Percentiles rank a stretch among this genome's conserved stretches.
These are phyloP conservation scores for Oppia nitens DNA, from an alignment of 1,140 invertebrate species.

Conservation along the genomic window DNA sequence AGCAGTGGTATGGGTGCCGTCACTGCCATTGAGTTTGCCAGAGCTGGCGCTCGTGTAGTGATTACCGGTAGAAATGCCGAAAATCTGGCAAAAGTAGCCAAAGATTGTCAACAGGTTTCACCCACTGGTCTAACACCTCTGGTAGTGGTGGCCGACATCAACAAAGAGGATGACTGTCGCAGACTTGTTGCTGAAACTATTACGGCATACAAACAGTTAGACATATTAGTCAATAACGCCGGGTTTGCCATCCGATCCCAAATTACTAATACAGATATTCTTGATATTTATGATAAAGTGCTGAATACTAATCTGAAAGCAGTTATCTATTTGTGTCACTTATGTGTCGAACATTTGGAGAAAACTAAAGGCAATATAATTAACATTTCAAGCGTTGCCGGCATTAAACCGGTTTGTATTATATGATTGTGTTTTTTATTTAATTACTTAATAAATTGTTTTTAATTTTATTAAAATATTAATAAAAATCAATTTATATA, in stretches of 20 bases:
- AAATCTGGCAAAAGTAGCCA: constrained; percentile 42
- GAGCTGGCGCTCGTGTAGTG: constrained; percentile 45
- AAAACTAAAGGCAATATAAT: constrained; percentile 58
- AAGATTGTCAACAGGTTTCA: constrained; percentile 36
- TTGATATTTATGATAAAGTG: constrained; percentile 56
- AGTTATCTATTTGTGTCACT: constrained; percentile 59
- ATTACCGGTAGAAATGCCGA: constrained; percentile 55
- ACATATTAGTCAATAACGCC: constrained; percentile 54
- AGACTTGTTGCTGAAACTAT: constrained; percentile 57
- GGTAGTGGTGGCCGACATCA: constrained; percentile 56
- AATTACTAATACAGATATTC: constrained; percentile 61
- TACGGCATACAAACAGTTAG: constrained; percentile 60
- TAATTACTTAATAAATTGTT: no score
- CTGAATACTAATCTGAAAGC: constrained; percentile 27
- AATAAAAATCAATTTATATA: constrained; percentile 71
- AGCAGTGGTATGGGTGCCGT: no score
- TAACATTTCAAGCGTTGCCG: no score
- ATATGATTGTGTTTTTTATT: no score
- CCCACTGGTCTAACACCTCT: background rate
- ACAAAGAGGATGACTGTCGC: constrained; percentile 53
- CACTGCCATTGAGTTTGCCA: constrained; percentile 54
- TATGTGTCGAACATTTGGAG: no score
- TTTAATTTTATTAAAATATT: no score
- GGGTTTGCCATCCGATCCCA: constrained; percentile 45
- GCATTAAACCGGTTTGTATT: no score